phyloP scores from a whole-genome alignment of 1,140 invertebrate genomes.

The Neodiprion fabricii region DNA sequence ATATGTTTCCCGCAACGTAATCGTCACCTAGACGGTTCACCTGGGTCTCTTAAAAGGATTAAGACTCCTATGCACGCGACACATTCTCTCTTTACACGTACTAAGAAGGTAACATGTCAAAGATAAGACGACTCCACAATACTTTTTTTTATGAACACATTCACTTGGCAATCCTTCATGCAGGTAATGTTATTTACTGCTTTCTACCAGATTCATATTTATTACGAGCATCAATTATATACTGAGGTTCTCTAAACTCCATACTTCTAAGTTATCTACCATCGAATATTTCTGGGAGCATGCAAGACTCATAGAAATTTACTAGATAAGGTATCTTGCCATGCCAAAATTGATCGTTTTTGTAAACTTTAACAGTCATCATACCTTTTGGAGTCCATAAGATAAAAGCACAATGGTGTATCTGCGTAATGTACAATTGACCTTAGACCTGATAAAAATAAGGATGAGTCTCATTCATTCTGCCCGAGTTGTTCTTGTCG shows the following conservation, averaged over 20 bases:
- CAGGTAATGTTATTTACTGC: no score
- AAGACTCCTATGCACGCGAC: no score
- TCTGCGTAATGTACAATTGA: conserved; percentile 46
- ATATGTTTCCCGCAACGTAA: no score
- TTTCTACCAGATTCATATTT: no score
- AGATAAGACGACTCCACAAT: no score
- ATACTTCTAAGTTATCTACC: conserved; percentile 16
- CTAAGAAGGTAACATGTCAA: no score
- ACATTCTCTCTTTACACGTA: no score
- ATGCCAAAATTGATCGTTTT: conserved; percentile 37
- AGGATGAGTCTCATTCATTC: conserved; percentile 44
- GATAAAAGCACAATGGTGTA: conserved; percentile 48
- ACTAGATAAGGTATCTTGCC: conserved; percentile 26
- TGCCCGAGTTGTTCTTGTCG: conserved; percentile 19
- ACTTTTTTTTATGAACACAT: background rate
- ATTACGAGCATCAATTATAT: no score
- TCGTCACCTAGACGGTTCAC: no score
- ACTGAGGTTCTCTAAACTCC: conserved; percentile 7
- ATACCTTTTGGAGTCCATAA: conserved; percentile 40
- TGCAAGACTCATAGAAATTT: conserved; percentile 23
- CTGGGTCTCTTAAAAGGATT: no score
- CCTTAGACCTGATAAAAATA: conserved; percentile 56
- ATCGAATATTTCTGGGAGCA: conserved; percentile 33
- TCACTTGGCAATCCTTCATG: no score
- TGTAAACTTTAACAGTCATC: conserved; percentile 24